These are phyloP conservation scores for Papilio gigon DNA, from an alignment of 2,888 invertebrate species.

Conservation along the genomic window DNA sequence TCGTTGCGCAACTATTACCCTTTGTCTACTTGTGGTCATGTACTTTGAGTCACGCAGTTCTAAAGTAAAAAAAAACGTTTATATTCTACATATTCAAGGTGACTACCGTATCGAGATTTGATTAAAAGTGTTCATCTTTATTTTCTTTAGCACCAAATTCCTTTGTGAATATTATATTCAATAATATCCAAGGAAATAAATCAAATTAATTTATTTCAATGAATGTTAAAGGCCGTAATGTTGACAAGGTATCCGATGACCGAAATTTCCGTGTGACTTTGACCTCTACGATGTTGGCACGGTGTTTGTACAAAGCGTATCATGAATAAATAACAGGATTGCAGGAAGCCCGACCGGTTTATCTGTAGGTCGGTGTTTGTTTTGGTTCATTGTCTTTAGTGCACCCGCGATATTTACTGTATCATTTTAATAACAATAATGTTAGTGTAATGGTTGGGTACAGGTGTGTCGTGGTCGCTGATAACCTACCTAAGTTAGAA, in stretches of 20 bases:
- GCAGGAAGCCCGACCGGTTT: constrained; percentile 35
- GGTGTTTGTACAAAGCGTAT: constrained; percentile 10
- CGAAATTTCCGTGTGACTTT: constrained; percentile 28
- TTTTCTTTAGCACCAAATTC: background rate
- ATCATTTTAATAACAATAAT: constrained; percentile 4
- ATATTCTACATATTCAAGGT: background rate
- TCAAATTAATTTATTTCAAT: background rate
- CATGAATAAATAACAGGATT: constrained; percentile 30
- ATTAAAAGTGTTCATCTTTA: background rate
- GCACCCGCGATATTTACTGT: background rate
- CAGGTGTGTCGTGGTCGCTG: no score
- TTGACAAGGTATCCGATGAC: constrained; percentile 2
- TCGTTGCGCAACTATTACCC: constrained; percentile 17
- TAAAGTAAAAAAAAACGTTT: constrained; percentile 1
- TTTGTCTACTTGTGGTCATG: constrained; percentile 4
- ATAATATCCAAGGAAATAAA: background rate
- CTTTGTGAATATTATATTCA: background rate
- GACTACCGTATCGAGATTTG: no score
- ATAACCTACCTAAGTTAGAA: no score
- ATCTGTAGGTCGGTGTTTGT: constrained; percentile 37
- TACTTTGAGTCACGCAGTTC: constrained; percentile 13
- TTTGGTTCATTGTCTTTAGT: constrained; percentile 36
- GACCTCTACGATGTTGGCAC: constrained; percentile 32
- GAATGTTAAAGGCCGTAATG: background rate
- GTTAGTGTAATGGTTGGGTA: background rate